These are phyloP conservation scores for Pammene fasciana DNA, from an alignment of 2,888 invertebrate species.

Conservation along the genomic window DNA sequence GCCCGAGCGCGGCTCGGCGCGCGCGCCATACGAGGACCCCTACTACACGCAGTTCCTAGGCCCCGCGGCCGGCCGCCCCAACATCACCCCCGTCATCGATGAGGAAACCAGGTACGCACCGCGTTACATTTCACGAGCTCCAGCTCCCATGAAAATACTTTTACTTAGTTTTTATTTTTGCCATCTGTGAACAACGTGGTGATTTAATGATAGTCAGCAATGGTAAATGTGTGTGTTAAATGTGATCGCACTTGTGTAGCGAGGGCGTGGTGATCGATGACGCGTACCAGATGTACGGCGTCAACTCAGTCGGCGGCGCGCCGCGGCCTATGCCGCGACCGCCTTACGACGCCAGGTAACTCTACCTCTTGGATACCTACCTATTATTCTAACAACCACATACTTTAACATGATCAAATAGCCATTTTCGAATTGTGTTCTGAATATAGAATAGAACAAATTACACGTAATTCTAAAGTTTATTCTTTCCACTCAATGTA, in stretches of 20 bases:
- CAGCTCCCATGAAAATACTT: no score
- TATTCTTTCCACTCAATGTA: neutral
- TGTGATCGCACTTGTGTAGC: slow-evolving; percentile 51
- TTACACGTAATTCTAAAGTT: neutral
- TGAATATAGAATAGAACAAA: neutral
- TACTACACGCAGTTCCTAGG: slow-evolving; percentile 92
- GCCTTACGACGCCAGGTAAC: slow-evolving; percentile 73
- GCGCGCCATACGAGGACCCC: slow-evolving; percentile 92
- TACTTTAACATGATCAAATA: neutral
- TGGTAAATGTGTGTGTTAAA: slow-evolving; percentile 15
- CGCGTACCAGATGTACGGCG: slow-evolving; percentile 71
- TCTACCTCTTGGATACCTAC: neutral
- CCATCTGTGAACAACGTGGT: neutral
- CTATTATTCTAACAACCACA: neutral
- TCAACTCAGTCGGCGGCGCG: slow-evolving; percentile 62
- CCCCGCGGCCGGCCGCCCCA: slow-evolving; percentile 85
- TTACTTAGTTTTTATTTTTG: neutral
- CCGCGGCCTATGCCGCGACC: slow-evolving; percentile 75
- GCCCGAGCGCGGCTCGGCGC: slow-evolving; percentile 89
- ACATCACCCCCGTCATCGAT: slow-evolving; percentile 95
- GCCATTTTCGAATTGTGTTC: slow-evolving; percentile 9
- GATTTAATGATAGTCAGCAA: neutral
- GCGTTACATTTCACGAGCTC: neutral
- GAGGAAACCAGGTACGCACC: slow-evolving; percentile 90
- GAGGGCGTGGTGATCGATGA: slow-evolving; percentile 72